Conservation (phyloP, 2,797 vertebrate species). For the Lithobates sylvaticus region DNA sequence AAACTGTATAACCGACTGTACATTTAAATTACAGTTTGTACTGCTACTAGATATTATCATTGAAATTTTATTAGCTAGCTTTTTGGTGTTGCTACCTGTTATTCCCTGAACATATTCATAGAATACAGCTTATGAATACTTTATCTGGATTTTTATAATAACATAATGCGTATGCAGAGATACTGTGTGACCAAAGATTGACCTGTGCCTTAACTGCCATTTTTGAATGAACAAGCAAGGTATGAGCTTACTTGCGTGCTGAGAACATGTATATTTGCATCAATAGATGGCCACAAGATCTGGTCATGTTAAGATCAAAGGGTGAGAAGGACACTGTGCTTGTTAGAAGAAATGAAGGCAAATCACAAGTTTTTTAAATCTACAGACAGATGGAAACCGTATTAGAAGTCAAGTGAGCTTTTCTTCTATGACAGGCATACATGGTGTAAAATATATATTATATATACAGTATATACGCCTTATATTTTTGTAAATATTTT, state of each 20-base stretch:
- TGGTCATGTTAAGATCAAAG: conserved; percentile 48
- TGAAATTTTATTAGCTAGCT: background rate
- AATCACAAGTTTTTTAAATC: conserved; percentile 7
- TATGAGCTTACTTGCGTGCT: conserved; percentile 27
- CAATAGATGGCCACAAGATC: conserved; percentile 40
- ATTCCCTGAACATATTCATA: too few species aligned
- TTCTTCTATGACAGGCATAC: background rate
- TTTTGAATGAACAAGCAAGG: conserved; percentile 12
- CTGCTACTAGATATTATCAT: background rate
- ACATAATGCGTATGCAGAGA: background rate
- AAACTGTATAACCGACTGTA: background rate
- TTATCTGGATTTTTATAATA: background rate
- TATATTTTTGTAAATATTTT: too few species aligned
- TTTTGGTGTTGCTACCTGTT: background rate
- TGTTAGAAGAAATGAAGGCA: background rate
- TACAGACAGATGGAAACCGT: conserved; percentile 9
- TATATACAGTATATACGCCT: too few species aligned
- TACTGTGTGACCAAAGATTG: conserved; percentile 24
- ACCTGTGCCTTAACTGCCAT: conserved; percentile 17
- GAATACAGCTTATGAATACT: too few species aligned
- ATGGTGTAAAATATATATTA: too few species aligned
- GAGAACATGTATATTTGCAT: conserved; percentile 46
- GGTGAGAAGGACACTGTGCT: conserved; percentile 29
- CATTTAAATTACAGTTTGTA: background rate
- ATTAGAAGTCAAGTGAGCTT: conserved; percentile 20